Evolutionary conservation across 2,113 vertebrate genomes (phyloP).

Genomic region (Pogonocichla stellata): DNA sequence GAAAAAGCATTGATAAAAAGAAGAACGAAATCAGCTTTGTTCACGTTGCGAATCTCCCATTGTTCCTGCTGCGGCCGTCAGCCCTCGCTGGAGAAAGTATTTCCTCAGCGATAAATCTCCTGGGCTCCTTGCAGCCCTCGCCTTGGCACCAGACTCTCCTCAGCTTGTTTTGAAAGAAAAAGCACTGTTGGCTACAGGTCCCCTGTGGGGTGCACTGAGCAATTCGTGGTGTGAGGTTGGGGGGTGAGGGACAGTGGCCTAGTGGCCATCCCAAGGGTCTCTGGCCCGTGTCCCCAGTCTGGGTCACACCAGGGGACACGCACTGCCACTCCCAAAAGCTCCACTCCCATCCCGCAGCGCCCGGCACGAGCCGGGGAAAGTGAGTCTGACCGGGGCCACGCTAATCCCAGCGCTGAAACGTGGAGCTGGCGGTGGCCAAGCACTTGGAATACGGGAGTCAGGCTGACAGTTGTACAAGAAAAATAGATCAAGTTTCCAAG

Average conservation of each 20-base stretch:
- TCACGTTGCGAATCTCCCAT: constrained; percentile 80
- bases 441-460: neutral
- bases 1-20: constrained; percentile 79
- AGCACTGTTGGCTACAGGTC: neutral
- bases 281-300: rapidly evolving
- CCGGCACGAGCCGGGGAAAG: neutral
- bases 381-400: neutral
- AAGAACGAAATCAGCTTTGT: constrained; percentile 67
- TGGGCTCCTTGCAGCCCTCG: constrained; percentile 55
- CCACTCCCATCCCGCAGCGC: neutral
- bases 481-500: constrained; percentile 55
- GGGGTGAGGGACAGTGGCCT: neutral
- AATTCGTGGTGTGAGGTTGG: rapidly evolving
- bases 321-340: neutral
- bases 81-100: constrained; percentile 69
- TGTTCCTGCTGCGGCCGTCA: constrained; percentile 77
- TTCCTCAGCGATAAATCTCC: constrained; percentile 88
- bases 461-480: constrained; percentile 30
- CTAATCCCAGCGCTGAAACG: neutral
- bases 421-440: neutral
- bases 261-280: neutral
- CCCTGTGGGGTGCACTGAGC: neutral
- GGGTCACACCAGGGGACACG: neutral
- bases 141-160: constrained; percentile 62
- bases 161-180: constrained; percentile 70